Conservation (phyloP, 2,113 vertebrate species). For the Hyla sarda region DNA sequence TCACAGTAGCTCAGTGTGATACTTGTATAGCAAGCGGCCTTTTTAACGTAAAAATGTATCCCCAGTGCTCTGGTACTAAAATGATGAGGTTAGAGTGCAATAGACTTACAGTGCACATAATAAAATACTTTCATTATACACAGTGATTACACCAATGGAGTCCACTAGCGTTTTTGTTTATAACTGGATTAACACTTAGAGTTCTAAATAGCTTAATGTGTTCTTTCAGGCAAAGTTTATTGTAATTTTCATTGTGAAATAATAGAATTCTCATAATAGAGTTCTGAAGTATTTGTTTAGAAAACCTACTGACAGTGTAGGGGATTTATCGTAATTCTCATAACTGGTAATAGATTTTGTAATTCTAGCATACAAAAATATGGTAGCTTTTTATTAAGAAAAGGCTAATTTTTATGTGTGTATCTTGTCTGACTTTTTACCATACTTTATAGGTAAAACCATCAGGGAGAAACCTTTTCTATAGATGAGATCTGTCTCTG, state of each 20-base stretch:
- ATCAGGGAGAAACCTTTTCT: too few species aligned
- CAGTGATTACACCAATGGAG: slow-evolving; percentile 8
- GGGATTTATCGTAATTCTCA: too few species aligned
- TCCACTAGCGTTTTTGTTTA: not conserved
- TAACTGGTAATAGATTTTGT: too few species aligned
- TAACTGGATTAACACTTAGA: slow-evolving; percentile 27
- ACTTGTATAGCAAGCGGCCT: slow-evolving; percentile 27
- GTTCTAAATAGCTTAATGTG: slow-evolving; percentile 19
- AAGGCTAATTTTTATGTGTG: too few species aligned
- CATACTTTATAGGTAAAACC: too few species aligned
- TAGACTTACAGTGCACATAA: slow-evolving; percentile 31
- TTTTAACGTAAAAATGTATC: slow-evolving; percentile 42
- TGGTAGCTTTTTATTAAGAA: too few species aligned
- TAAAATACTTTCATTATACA: slow-evolving; percentile 43
- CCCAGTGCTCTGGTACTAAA: slow-evolving; percentile 39
- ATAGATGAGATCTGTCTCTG: too few species aligned
- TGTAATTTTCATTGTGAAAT: slow-evolving; percentile 13
- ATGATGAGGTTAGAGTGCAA: slow-evolving; percentile 47
- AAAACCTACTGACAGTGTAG: too few species aligned
- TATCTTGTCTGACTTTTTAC: too few species aligned
- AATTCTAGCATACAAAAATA: too few species aligned
- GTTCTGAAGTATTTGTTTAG: too few species aligned
- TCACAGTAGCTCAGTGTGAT: slow-evolving; percentile 39
- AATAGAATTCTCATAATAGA: too few species aligned
- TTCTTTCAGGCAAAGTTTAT: slow-evolving; percentile 26